Evolutionary conservation across 1,140 invertebrate genomes (phyloP).

Genomic region (Dysdera silvatica): DNA sequence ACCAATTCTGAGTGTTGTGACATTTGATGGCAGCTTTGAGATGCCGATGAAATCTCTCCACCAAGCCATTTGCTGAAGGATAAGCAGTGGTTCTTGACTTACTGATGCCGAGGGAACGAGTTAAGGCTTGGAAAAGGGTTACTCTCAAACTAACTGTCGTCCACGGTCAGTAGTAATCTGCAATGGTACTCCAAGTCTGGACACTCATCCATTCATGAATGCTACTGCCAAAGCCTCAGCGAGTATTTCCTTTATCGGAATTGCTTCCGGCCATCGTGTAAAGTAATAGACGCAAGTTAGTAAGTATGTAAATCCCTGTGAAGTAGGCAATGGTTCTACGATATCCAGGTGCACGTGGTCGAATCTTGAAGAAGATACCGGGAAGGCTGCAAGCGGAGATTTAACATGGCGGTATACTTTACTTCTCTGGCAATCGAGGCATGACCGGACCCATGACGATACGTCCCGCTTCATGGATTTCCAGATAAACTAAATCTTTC

Average conservation of each 20-base stretch:
- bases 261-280: conserved; percentile 45
- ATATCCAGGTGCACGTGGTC: conserved; percentile 48
- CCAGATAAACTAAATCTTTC: conserved; percentile 6
- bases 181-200: conserved; percentile 38
- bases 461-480: neutral
- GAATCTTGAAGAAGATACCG: conserved; percentile 32
- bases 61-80: conserved; percentile 35
- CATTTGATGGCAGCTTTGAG: conserved; percentile 40
- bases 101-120: conserved; percentile 21
- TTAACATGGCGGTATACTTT: conserved; percentile 21
- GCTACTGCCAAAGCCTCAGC: conserved; percentile 37
- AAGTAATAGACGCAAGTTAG: conserved; percentile 46
- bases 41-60: conserved; percentile 42
- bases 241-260: conserved; percentile 35
- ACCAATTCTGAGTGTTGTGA: neutral
- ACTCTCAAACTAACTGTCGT: conserved; percentile 42
- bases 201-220: conserved; percentile 40
- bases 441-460: neutral
- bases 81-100: conserved; percentile 31
- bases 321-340: conserved; percentile 46
- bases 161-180: conserved; percentile 44
- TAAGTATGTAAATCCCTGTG: conserved; percentile 39
- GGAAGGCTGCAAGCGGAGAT: conserved; percentile 13
- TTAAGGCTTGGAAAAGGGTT: neutral
- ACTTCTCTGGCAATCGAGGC: conserved; percentile 9